Conservation (phyloP, 1,140 invertebrate genomes). For the Drosophila bipectinata region DNA sequence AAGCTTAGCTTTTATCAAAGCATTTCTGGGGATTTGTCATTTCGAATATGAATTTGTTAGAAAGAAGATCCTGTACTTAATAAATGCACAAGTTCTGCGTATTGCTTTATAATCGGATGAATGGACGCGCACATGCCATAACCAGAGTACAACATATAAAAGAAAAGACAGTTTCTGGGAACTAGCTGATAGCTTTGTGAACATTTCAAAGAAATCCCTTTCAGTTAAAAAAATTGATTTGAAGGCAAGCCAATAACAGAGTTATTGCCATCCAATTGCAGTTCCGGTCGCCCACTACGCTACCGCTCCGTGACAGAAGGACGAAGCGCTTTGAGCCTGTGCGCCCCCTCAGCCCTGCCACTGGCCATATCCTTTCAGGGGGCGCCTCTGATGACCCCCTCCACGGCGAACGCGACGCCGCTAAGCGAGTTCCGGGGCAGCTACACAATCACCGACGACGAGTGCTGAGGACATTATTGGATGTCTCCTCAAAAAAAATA, state of each 20-base stretch:
- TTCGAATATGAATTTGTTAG: too few relatives aligned
- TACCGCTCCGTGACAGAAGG: conserved; percentile 87
- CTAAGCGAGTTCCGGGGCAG: conserved; percentile 79
- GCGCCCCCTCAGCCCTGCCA: conserved; percentile 86
- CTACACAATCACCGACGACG: conserved; percentile 80
- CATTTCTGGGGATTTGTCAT: too few relatives aligned
- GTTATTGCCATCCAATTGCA: conserved; percentile 73
- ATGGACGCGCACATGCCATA: background rate
- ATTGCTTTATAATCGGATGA: too few relatives aligned
- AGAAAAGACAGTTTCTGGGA: background rate
- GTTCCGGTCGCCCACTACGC: conserved; percentile 86
- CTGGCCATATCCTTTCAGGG: conserved; percentile 87
- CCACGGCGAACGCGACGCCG: conserved; percentile 74
- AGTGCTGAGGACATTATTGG: conserved; percentile 56
- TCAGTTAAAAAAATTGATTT: conserved; percentile 5
- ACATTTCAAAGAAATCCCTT: background rate
- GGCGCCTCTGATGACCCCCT: conserved; percentile 86
- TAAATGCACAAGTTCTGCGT: too few relatives aligned
- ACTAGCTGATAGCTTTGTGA: background rate
- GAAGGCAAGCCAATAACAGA: conserved; percentile 13
- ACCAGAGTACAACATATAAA: background rate
- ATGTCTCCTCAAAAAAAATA: conserved; percentile 16
- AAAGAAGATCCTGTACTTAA: too few relatives aligned
- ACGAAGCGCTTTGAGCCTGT: conserved; percentile 85
- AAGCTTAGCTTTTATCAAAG: too few relatives aligned